Evolutionary conservation across 2,797 vertebrate genomes (phyloP).

Genomic region (Propithecus perrieri): DNA sequence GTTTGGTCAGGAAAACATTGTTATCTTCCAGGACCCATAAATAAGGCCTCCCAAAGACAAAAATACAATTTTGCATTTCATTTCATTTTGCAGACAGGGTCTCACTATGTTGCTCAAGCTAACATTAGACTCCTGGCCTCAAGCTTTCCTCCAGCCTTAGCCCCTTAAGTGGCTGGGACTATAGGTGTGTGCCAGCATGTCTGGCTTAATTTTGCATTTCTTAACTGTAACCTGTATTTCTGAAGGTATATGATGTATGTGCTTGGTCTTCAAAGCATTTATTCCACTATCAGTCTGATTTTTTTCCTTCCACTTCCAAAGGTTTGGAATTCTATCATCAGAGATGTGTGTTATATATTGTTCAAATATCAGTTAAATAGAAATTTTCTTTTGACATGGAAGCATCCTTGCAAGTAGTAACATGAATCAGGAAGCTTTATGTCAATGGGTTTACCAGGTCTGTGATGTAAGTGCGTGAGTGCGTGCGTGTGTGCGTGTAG

Average conservation of each 20-base stretch:
- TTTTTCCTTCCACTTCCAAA: neutral
- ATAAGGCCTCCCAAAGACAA: neutral
- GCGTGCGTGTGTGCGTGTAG: neutral
- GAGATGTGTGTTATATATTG: neutral
- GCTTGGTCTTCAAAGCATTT: neutral
- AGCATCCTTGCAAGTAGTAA: neutral
- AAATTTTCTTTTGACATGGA: constrained; percentile 44
- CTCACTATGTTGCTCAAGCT: neutral
- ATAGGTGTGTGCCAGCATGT: neutral
- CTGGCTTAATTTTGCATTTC: neutral
- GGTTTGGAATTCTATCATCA: constrained; percentile 4
- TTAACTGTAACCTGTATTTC: neutral
- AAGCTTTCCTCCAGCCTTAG: neutral
- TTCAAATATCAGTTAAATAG: neutral
- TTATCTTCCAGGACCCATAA: neutral
- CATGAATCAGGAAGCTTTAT: neutral
- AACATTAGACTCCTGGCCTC: neutral
- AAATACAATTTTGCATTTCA: neutral
- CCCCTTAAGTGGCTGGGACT: neutral
- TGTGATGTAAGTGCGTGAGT: neutral
- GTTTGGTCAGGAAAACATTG: neutral
- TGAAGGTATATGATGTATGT: neutral
- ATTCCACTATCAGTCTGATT: neutral
- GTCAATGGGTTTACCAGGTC: neutral
- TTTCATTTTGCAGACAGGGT: neutral